These are phyloP conservation scores for Macropus fuliginosus DNA, from an alignment of 2,797 vertebrate genomes.

Conservation along the genomic window DNA sequence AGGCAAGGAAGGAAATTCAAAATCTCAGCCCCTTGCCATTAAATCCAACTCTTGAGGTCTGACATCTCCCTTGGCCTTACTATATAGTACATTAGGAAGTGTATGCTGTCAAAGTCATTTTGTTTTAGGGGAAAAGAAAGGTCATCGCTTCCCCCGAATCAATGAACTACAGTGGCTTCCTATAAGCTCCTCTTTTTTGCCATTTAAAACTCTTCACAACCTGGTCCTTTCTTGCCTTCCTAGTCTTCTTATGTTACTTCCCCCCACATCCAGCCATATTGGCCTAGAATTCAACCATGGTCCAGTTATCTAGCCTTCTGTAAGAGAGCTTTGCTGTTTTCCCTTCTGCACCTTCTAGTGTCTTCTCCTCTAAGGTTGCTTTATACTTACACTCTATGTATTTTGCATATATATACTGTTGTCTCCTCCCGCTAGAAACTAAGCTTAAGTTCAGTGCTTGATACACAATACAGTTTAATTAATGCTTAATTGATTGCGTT, in stretches of 20 bases:
- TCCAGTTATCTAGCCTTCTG: neutral
- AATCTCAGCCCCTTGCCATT: neutral
- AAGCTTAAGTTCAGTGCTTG: neutral
- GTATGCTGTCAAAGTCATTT: neutral
- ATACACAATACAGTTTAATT: neutral
- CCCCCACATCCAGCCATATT: neutral
- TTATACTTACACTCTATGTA: neutral
- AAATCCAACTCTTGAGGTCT: neutral
- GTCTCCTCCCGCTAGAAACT: neutral
- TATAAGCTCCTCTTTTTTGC: neutral
- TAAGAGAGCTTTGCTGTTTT: neutral
- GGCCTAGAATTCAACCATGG: neutral
- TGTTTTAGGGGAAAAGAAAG: neutral
- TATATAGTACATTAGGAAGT: neutral
- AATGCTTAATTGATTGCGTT: neutral
- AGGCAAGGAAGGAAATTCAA: neutral
- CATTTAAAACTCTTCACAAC: neutral
- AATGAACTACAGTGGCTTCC: neutral
- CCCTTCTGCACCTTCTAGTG: neutral
- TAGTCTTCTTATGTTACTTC: neutral
- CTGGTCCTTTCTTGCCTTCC: neutral
- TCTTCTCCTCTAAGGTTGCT: neutral
- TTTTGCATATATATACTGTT: neutral
- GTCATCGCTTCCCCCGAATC: neutral
- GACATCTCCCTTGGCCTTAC: neutral